Percentiles rank a stretch among this genome's conserved stretches.
Conservation (phyloP, 2,113 vertebrate genomes). For the Montifringilla adamsi region DNA sequence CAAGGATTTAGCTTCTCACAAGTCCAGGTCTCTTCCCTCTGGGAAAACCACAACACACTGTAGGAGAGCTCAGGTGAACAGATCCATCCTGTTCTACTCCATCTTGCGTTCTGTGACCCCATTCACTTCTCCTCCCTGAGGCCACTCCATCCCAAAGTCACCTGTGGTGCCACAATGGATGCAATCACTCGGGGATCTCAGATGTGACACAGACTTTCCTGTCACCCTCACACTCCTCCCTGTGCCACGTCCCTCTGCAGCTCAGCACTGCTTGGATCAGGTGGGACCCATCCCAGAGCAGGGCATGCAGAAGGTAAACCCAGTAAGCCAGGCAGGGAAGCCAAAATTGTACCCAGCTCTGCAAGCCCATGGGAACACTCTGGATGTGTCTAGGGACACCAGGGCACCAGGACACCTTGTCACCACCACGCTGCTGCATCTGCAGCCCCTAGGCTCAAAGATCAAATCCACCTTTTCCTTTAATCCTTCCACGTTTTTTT, state of each 20-base stretch:
- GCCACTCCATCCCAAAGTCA: background rate
- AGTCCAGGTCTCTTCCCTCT: background rate
- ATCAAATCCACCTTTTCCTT: background rate
- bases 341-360: background rate
- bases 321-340: background rate
- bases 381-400: background rate
- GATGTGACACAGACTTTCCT: background rate
- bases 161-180: background rate
- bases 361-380: background rate
- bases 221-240: background rate
- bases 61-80: background rate
- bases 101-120: background rate
- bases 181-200: background rate
- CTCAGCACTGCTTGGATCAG: background rate
- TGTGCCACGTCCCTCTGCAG: accelerated
- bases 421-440: background rate
- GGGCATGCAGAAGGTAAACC: background rate
- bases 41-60: background rate
- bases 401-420: background rate
- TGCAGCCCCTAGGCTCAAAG: background rate
- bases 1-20: accelerated
- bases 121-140: background rate
- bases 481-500: background rate
- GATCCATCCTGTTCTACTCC: background rate
- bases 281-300: background rate